Evolutionary conservation across 2,888 invertebrate genomes (phyloP).

Genomic region (Xylota segnis): DNA sequence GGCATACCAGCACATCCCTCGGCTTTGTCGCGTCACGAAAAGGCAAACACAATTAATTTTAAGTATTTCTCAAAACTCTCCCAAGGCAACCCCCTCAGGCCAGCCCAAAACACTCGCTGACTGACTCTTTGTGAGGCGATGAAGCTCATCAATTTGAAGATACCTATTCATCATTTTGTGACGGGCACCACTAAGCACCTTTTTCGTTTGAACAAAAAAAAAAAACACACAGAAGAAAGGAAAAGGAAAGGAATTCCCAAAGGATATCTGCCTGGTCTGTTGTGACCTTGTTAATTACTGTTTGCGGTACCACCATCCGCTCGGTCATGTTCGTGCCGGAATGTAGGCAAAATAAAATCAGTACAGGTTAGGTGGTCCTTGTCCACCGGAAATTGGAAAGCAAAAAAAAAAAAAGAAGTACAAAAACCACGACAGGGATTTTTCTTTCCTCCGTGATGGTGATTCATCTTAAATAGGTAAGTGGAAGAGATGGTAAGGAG

Average conservation of each 20-base stretch:
- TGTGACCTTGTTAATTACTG: slow-evolving; percentile 63
- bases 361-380: slow-evolving; percentile 16
- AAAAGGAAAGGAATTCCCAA: background rate
- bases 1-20: slow-evolving; percentile 14
- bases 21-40: slow-evolving; percentile 38
- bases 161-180: slow-evolving; percentile 48
- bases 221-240: no score
- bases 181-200: slow-evolving; percentile 28
- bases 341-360: slow-evolving; percentile 59
- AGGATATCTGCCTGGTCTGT: slow-evolving; percentile 16
- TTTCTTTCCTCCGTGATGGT: slow-evolving; percentile 27
- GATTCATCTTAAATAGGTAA: slow-evolving; percentile 55
- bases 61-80: slow-evolving; percentile 29
- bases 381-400: slow-evolving; percentile 42
- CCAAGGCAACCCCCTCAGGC: background rate
- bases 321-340: slow-evolving; percentile 48
- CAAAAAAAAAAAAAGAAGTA: background rate
- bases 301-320: slow-evolving; percentile 36
- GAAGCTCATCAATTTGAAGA: slow-evolving; percentile 30
- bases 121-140: slow-evolving; percentile 15
- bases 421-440: slow-evolving; percentile 36
- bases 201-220: background rate
- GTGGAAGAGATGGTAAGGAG: background rate
- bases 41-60: slow-evolving; percentile 55
- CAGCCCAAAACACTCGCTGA: background rate